A percentile compares a stretch with the other conserved stretches of the same genome.
Conservation (phyloP, 2,797 vertebrate genomes). For the Gorsachius magnificus region DNA sequence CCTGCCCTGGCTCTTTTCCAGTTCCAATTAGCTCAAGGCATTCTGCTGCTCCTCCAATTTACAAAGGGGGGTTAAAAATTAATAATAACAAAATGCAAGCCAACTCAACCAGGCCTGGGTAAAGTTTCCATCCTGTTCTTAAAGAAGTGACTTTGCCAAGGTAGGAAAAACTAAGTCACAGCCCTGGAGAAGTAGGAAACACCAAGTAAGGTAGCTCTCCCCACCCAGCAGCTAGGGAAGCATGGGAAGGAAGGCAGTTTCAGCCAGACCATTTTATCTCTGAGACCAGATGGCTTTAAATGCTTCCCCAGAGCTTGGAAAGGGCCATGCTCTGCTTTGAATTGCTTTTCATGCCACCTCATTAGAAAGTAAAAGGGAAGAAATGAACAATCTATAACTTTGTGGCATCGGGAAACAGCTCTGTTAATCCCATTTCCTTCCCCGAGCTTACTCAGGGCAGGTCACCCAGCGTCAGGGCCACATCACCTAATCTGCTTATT, state of each 20-base stretch:
- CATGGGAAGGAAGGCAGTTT: constrained; percentile 32
- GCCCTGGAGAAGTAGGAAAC: constrained; percentile 24
- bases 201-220: neutral
- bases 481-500: neutral
- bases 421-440: constrained; percentile 42
- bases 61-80: neutral
- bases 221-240: constrained; percentile 26
- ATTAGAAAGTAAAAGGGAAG: constrained; percentile 53
- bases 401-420: neutral
- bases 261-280: constrained; percentile 47
- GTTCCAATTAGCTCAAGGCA: neutral
- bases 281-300: constrained; percentile 44
- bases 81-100: neutral
- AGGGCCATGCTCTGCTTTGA: constrained; percentile 1
- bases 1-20: neutral
- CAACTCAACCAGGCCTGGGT: neutral
- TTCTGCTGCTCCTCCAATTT: neutral
- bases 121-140: neutral
- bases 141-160: neutral
- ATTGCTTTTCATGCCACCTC: constrained; percentile 13
- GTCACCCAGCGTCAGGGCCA: neutral
- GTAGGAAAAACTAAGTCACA: constrained; percentile 28
- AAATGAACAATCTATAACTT: constrained; percentile 35
- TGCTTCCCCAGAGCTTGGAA: constrained; percentile 49
- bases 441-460: neutral